Evolutionary conservation across 1,140 invertebrate genomes (phyloP), one percentile per base, ranked within the genome.

Genomic region (Macrocentrus cingulum): DNA sequence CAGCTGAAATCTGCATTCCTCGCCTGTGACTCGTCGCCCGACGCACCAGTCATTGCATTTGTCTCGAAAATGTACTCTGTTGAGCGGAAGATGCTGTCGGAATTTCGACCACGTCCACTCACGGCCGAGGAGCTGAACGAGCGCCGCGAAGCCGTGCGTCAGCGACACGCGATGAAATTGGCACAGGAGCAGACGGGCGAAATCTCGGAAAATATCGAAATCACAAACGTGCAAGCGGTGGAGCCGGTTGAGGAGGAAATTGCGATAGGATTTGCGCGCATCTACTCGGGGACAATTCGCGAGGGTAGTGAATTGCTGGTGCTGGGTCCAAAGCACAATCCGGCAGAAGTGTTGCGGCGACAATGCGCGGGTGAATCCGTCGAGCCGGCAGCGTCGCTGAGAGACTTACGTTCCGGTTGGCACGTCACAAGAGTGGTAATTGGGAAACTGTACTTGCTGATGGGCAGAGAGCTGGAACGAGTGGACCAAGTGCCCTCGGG

Each of bases 11-110:
- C 85, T 65, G 86, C 85, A 62, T 95, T 96, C 72, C 66, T 88
- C 34, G 78, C 81, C 22, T 95, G 94, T 77, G 82, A 84, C 72
- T 79, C 84, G 63, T 80, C 81, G 20, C 69, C 84, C 1, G 81
- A 88, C 57, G 84, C 82, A 56, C 90, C 93, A 60, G 80, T 93
- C 8, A 91, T 98, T 69, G 87, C 92, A 45, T 98, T 94, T 80
- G 86, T 99, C 56, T 98, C 96, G 2, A 99, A 99, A 84, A 95
- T 96, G 91, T 91, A 94, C 81, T 85, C 89, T 55, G 83, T 90
- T n/a, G 88, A 91, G 67, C 83, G 82, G 49, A 85, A 82, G 62
- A 77, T 77, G 53, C 67, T 95, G 48, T 90, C 90, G 0, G 83
- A 91, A 68, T 89, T 91, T 69, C 86, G 83, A 66, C 80, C 84